phyloP scores from a whole-genome alignment of 2,113 vertebrate species.

The Trochalopteron elliotii region DNA sequence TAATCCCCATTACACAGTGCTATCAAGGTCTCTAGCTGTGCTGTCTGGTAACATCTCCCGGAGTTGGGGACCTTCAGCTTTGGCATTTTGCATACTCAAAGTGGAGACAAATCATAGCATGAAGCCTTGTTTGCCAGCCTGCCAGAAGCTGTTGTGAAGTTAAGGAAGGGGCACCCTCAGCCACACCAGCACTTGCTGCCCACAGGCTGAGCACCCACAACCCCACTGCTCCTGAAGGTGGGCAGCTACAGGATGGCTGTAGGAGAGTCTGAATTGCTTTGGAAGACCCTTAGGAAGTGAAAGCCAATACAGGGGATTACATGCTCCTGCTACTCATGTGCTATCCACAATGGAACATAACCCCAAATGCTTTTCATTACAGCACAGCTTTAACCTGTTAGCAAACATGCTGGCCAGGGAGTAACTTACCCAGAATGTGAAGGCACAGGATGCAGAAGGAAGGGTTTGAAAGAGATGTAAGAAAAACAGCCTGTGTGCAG shows the following conservation, averaged over 20 bases:
- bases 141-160: not conserved
- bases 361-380: not conserved
- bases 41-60: not conserved
- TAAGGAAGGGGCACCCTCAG: not conserved
- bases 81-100: not conserved
- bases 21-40: not conserved
- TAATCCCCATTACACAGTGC: not conserved
- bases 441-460: not conserved
- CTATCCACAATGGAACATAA: not conserved
- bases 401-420: not conserved
- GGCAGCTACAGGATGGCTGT: rapidly evolving
- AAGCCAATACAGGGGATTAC: not conserved
- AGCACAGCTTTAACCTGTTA: not conserved
- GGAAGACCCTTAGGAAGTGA: not conserved
- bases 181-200: not conserved
- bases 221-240: not conserved
- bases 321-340: not conserved
- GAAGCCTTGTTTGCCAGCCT: not conserved
- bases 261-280: not conserved
- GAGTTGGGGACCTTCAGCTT: not conserved
- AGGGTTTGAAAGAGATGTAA: not conserved
- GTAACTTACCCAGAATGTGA: not conserved
- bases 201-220: rapidly evolving
- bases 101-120: rapidly evolving
- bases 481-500: not conserved